Base-by-base conservation (phyloP, 2,113 vertebrate genomes). In the Paracanthobrama guichenoti region DNA sequence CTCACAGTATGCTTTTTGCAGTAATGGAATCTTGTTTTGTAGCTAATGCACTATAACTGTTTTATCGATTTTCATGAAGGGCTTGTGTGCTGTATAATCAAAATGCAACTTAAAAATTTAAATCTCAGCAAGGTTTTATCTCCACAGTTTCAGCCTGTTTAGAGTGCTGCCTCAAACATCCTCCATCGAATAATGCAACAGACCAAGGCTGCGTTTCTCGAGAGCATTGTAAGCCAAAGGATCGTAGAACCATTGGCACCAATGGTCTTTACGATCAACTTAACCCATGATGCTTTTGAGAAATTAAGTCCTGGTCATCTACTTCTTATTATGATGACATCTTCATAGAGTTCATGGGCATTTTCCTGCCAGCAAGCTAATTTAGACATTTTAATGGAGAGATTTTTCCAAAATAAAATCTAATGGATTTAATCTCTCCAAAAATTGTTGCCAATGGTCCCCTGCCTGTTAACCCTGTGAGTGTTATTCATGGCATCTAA, bases 121-220 rank as follows among this genome's bases (percentile, higher is more conserved):
- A 74, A 79, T 48, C 82, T 74, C 71, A 84, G 55, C 48, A 79
- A 42, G 42, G 62, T 44, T 75, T 76, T 53, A 66, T 13, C n/a
- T 66, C 13, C 26, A 60, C 20, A 50, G n/a, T 12, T 10, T 60
- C 62, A 69, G 71, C 6, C 71, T 48, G 13, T 73, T 66, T 66
- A 66, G 62, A 66, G 24, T 39, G 3, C 64, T 67, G 20, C 66
- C 18, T 69, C 5, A 69, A 20, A 42, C 31, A 3, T 67, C 18
- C 31, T 18, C 18, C 18, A 39, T 35, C 35, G 10, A 69, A 69
- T 69, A 2, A 9, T 10, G 12, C 10, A 69, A 69, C 18, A 69
- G 31, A 71, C 20, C 53, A 55, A 55, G 20, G 53, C 53, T 55
- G 6, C 6, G 0, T 55, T 20, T 20, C 53, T 55, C 18, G 20